Percentiles rank a stretch among this genome's conserved stretches.
phyloP scores from a whole-genome alignment of 2,113 vertebrate species.

The Circaetus gallicus region DNA sequence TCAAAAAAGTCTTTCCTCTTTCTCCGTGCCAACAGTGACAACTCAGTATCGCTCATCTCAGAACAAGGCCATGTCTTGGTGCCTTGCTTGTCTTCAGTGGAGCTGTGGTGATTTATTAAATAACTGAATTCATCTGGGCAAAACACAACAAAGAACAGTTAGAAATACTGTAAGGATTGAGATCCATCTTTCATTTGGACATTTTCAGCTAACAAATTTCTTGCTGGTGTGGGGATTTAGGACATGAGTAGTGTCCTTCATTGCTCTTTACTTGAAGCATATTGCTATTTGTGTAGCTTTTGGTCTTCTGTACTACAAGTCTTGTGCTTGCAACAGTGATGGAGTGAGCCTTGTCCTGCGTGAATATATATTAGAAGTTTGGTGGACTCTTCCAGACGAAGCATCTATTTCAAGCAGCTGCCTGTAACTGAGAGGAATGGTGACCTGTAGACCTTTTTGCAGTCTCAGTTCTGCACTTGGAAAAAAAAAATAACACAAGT shows the following conservation, averaged over 20 bases:
- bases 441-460: background rate
- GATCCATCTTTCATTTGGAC: conserved; percentile 45
- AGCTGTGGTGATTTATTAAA: conserved; percentile 47
- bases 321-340: background rate
- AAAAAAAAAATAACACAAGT: background rate
- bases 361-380: background rate
- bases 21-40: background rate
- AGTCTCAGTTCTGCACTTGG: background rate
- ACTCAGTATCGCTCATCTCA: background rate
- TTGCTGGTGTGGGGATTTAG: background rate
- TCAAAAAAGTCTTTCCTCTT: background rate
- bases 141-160: background rate
- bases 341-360: background rate
- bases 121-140: conserved; percentile 18
- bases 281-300: conserved; percentile 19
- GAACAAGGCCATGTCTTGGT: background rate
- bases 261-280: conserved; percentile 27
- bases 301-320: background rate
- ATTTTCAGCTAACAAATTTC: conserved; percentile 21
- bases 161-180: conserved; percentile 6
- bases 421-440: background rate
- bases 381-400: background rate
- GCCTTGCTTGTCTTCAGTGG: background rate
- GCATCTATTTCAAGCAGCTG: conserved; percentile 4
- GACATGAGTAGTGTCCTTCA: conserved; percentile 40